Evolutionary conservation across 2,113 vertebrate genomes (phyloP).

Genomic region (Sclerurus mexicanus): DNA sequence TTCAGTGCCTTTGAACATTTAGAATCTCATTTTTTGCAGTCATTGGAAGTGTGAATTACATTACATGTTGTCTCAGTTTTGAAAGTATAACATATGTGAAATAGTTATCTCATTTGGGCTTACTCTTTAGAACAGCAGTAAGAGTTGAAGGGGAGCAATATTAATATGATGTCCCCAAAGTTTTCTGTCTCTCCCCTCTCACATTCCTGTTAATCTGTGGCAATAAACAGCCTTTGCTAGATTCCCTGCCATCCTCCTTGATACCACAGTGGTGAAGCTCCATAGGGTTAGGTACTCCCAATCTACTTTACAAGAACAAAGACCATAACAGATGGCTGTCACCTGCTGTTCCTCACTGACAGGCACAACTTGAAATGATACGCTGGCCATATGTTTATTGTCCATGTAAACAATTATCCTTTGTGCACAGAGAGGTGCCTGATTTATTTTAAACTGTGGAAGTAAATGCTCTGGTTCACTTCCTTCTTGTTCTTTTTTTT

Average conservation of each 20-base stretch:
- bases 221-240: background rate
- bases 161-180: background rate
- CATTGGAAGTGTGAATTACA: background rate
- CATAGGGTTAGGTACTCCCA: background rate
- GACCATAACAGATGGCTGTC: background rate
- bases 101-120: background rate
- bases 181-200: background rate
- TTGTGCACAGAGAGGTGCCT: background rate
- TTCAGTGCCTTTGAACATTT: background rate
- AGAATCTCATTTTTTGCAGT: background rate
- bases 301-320: background rate
- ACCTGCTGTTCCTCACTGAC: background rate
- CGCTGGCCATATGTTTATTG: background rate
- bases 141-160: background rate
- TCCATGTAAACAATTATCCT: background rate
- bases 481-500: background rate
- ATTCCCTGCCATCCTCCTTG: background rate
- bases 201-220: background rate
- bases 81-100: background rate
- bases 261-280: background rate
- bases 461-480: background rate
- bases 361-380: background rate
- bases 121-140: background rate
- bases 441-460: constrained; percentile 3
- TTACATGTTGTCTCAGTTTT: background rate